A percentile compares a stretch with the other conserved stretches of the same genome.
Evolutionary conservation across 2,113 vertebrate genomes (phyloP).

Genomic region (Symphodus melops): DNA sequence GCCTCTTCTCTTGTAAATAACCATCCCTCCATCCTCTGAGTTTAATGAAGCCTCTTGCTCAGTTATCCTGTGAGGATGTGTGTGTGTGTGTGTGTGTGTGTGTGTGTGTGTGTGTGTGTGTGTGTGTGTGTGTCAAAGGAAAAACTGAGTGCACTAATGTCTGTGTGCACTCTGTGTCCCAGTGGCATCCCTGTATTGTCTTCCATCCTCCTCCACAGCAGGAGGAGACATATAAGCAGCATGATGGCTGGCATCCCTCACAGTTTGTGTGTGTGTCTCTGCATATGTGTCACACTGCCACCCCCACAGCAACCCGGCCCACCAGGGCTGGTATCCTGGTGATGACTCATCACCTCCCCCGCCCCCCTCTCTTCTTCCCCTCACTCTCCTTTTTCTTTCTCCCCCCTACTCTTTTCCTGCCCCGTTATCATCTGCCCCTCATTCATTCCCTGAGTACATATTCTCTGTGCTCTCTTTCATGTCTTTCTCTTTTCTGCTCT

Average conservation of each 20-base stretch:
- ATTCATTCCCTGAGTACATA: slow-evolving; percentile 1
- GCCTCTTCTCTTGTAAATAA: slow-evolving; percentile 6
- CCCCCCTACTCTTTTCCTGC: slow-evolving; percentile 17
- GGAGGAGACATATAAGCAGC: slow-evolving; percentile 56
- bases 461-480: neutral
- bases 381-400: slow-evolving; percentile 26
- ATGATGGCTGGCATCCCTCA: slow-evolving; percentile 44
- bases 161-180: slow-evolving; percentile 32
- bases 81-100: no score
- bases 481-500: neutral
- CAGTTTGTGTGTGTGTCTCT: slow-evolving; percentile 49
- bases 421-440: neutral
- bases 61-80: neutral
- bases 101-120: no score
- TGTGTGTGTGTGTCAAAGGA: neutral
- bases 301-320: slow-evolving; percentile 70
- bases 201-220: slow-evolving; percentile 61
- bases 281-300: slow-evolving; percentile 68
- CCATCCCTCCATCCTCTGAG: slow-evolving; percentile 50
- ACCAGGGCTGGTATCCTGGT: slow-evolving; percentile 57
- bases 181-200: slow-evolving; percentile 63
- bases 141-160: slow-evolving; percentile 8
- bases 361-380: slow-evolving; percentile 9
- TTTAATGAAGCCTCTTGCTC: slow-evolving; percentile 45
- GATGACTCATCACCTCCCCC: slow-evolving; percentile 74